These are phyloP conservation scores for Cebus imitator DNA, from an alignment of 2,113 vertebrate species.

Conservation along the genomic window DNA sequence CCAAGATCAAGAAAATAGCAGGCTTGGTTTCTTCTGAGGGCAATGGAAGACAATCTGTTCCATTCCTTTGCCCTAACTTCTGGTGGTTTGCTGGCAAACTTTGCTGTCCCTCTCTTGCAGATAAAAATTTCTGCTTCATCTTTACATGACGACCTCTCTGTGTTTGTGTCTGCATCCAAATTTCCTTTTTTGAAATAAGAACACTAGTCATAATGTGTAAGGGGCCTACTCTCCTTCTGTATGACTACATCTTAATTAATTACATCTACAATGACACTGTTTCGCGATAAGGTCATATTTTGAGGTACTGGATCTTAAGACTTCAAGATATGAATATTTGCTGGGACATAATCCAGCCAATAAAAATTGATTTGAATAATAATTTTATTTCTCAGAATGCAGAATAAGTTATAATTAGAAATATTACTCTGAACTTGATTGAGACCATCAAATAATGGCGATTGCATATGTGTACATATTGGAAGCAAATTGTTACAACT, in stretches of 20 bases:
- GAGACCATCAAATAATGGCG: neutral
- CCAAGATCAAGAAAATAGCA: neutral
- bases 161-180: neutral
- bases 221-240: neutral
- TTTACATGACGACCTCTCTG: neutral
- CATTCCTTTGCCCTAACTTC: neutral
- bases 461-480: neutral
- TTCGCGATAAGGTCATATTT: neutral
- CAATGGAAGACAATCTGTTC: no score
- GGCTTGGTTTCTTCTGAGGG: rapidly evolving
- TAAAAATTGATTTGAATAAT: neutral
- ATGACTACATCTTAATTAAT: neutral
- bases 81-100: neutral
- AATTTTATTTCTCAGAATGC: neutral
- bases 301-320: neutral
- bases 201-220: neutral
- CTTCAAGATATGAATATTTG: neutral
- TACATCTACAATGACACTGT: neutral
- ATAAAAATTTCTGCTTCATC: neutral
- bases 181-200: neutral
- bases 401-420: neutral
- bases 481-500: neutral
- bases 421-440: neutral
- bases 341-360: neutral
- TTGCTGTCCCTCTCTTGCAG: neutral